Percentiles rank a stretch among this genome's conserved stretches.
These are phyloP conservation scores for Pongo abelii DNA, from an alignment of 2,113 vertebrate genomes.

Conservation along the genomic window DNA sequence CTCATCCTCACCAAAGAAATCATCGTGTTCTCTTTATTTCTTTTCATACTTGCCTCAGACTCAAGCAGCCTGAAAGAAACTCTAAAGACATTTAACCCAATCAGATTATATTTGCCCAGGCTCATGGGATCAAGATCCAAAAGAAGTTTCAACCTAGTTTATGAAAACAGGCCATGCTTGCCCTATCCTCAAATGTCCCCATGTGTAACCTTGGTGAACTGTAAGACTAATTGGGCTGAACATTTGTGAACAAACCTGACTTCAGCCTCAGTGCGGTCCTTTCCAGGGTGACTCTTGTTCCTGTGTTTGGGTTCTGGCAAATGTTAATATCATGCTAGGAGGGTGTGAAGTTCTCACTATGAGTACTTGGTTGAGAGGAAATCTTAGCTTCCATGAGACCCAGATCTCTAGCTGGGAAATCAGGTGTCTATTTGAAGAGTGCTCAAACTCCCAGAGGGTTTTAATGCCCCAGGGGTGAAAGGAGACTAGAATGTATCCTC, in stretches of 20 bases:
- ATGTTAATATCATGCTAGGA: background rate
- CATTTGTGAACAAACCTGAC: background rate
- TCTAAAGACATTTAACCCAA: background rate
- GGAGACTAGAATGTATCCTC: too few species aligned
- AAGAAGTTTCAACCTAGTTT: background rate
- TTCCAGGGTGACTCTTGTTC: background rate
- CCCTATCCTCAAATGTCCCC: background rate
- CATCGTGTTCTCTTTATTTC: background rate
- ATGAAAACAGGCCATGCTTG: background rate
- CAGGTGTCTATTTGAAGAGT: background rate
- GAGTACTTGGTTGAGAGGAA: background rate
- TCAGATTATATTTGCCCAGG: background rate
- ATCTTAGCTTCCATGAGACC: background rate
- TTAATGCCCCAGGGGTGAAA: background rate
- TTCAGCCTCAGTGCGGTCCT: background rate
- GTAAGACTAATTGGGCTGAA: background rate
- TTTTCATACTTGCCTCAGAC: background rate
- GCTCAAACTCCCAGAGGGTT: background rate
- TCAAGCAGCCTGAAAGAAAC: background rate
- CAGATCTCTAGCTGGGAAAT: background rate
- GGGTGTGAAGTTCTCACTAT: background rate
- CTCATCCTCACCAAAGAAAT: background rate
- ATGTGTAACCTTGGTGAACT: background rate
- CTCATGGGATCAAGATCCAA: background rate
- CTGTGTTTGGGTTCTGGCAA: background rate